Base-by-base conservation (phyloP, 2,113 vertebrate species). In the Silurus glanis region DNA sequence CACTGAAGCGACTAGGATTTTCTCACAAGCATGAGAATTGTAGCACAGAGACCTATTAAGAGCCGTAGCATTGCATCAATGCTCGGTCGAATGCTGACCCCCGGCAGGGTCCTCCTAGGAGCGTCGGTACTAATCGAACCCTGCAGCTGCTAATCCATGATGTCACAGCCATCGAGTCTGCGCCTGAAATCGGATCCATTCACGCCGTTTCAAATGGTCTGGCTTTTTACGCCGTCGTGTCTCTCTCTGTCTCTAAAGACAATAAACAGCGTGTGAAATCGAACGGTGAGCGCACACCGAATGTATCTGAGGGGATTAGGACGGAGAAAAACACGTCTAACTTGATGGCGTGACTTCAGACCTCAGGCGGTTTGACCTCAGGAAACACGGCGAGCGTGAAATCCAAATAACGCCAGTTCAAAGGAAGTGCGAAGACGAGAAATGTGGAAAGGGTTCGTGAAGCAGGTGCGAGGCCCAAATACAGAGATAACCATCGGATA, bases 61-160 rank as follows among this genome's bases (percentile, higher is more conserved):
- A 61, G 78, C 28, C 56, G 5, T 45, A 80, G 56, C 56, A 80
- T 80, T 67, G 56, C 47, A 4, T 83, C 82, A 72, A 16, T 6
- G 10, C 71, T 84, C 56, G 53, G 12, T 84, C 83, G 2, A 45
- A 16, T 25, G 37, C 13, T 74, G 83, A 74, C 83, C 83, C 53
- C 55, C 6, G 55, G 37, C 25, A 37, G 14, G 13, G 47, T 72
- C 83, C 83, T 72, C 55, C 53, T 37, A 37, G 28, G 56, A 74
- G 55, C 71, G 5, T 74, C 69, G 6, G 14, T 56, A 75, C 51
- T 56, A 84, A 56, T 66, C 53, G 13, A 74, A 84, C 83, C 83
- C 83, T 84, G 83, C 83, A 84, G 83, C 83, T n/a, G 83, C 56
- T 84, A 84, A 74, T 84, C 83, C 83, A 74, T 84, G 69, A 74